Base-by-base conservation (phyloP, 2,113 vertebrate genomes). In the Vulpes lagopus region DNA sequence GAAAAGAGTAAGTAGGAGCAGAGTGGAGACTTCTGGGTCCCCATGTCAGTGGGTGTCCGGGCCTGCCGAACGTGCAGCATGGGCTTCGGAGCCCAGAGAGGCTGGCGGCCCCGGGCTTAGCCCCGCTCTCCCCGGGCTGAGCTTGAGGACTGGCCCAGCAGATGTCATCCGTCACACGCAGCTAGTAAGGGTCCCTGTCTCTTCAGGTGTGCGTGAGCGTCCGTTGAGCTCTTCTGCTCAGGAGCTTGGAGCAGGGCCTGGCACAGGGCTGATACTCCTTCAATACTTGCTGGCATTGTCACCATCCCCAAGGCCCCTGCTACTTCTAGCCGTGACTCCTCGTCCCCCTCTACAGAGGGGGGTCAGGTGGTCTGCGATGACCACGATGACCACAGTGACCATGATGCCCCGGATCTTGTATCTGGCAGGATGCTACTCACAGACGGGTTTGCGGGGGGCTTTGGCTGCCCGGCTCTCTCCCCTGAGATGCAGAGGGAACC, bases 281-380 rank as follows among this genome's bases (percentile, higher is more conserved):
- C 10, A 0, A 0, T 25, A n/a, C 1, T 11, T 55, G n/a, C 85
- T 65, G 35, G n/a, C 3, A 2, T 43, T 1, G 1, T 32, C 1
- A 35, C 2, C 5, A 8, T 35, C 14, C 11, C 4, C 55, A 15
- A 53, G 0, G 4, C 16, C 27, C 20, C 57, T 14, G 3, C 0
- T 83, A 1, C 59, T 79, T 65, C 51, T n/a, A 11, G 32, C n/a
- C 1, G 2, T 11, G 38, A 51, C 7, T 8, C n/a, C 7, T 17
- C 25, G 2, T 32, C 27, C 53, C 35, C 32, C 60, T 23, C 53
- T 5, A 59, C 20, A 11, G 59, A 30, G 19, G 11, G 19, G 15
- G 53, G 0, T 2, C 60, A 8, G 0, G 4, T 3, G 74, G n/a
- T 22, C 38, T 55, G 16, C 5, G 0, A 14, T 1, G 17, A 14